Evolutionary conservation across 2,797 vertebrate genomes (phyloP), one percentile per base, ranked within the genome.

Genomic region (Neosilurus hyrtlii): DNA sequence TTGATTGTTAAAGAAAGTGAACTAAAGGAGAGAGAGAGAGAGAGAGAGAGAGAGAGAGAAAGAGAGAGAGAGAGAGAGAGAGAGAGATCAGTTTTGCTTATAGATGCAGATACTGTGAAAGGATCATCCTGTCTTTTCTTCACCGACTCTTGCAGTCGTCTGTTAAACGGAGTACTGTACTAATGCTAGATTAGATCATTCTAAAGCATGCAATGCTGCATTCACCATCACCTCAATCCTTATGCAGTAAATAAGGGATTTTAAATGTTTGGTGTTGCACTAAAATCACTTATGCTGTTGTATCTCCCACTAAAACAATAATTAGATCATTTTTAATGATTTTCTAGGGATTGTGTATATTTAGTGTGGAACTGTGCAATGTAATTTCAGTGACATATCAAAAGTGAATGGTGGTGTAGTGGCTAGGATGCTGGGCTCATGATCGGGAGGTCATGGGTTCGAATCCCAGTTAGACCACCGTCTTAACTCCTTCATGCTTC

Each of bases 21-120:
- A 81, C 65, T 22, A 65, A 81, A 81, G 79, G 68, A 63, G 57
- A 77, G n/a, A 65, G 75, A 67, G 75, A 61, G 71, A 72, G 86
- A 79, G 56, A 68, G 37, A 43, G 6, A 3, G 37, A 43, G 6
- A 6, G 37, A 43, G 6, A 6, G 37, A 43, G 6, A 6, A 6
- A 6, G 37, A 43, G 79, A 70, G 16, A 71, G 79, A 81, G 79
- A 43, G 68, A 63, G 65, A 77, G n/a, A 65, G 75, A 72, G 79
- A 61, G 71, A 76, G 86, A 79, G 63, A 74, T 49, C 43, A 81
- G 78, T 67, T 66, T 62, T 57, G n/a, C 57, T 24, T 70, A 74
- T 80, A 56, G 35, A 76, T 43, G 24, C 90, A 91, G 90, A 85
- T 91, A 89, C 89, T 90, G 91, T 88, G 86, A 89, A 89, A 86